Percentiles rank a stretch among this genome's conserved stretches.
Evolutionary conservation across 2,113 vertebrate genomes (phyloP).

Genomic region (Protobothrops flavoviridis): DNA sequence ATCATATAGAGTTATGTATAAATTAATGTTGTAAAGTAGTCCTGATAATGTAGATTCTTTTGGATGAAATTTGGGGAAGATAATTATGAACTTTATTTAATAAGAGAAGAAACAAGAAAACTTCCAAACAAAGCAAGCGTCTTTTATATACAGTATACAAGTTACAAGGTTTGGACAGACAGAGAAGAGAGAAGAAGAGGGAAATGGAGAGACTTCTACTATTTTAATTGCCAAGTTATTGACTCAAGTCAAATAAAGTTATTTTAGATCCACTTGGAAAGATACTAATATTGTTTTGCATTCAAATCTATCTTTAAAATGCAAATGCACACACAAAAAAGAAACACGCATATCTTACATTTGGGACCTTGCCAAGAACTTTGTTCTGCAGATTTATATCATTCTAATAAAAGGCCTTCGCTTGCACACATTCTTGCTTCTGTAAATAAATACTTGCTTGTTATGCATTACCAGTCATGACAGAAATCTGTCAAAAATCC

Average conservation of each 20-base stretch:
- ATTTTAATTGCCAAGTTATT: conserved; percentile 55
- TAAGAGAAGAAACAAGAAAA: conserved; percentile 50
- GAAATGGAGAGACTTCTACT: conserved; percentile 54
- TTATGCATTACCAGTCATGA: conserved; percentile 43
- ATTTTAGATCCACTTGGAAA: conserved; percentile 47
- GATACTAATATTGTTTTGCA: conserved; percentile 11
- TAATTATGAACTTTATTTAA: conserved; percentile 14
- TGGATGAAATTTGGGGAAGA: conserved; percentile 12
- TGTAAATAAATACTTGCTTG: conserved; percentile 65
- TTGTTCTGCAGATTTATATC: conserved; percentile 50
- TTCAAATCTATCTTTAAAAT: conserved; percentile 52
- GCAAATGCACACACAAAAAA: conserved; percentile 22
- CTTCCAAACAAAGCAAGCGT: conserved; percentile 49
- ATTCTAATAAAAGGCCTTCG: conserved; percentile 45
- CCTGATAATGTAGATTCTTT: conserved; percentile 28
- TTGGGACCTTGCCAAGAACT: conserved; percentile 68
- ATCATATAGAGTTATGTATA: background rate
- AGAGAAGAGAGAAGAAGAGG: background rate
- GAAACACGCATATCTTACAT: conserved; percentile 43
- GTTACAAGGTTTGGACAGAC: conserved; percentile 49
- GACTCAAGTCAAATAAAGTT: conserved; percentile 61
- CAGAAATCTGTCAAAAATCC: conserved; percentile 59
- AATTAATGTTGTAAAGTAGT: conserved; percentile 16
- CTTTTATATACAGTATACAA: conserved; percentile 25
- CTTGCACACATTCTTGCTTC: conserved; percentile 52